Conservation (phyloP, 2,888 invertebrate species). For the Temnothorax unifasciatus region DNA sequence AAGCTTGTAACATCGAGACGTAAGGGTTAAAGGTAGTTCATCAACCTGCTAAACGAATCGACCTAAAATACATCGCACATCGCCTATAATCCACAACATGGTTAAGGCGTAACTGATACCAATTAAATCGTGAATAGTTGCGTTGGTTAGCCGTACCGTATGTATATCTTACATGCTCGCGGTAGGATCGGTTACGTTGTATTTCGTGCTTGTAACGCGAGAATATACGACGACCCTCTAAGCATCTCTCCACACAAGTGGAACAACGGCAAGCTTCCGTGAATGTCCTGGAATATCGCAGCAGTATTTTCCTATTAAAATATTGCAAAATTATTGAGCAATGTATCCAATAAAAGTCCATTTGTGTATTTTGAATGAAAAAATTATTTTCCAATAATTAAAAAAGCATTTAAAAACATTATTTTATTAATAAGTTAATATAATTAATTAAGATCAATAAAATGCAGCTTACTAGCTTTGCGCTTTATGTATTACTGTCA, state of each 20-base stretch:
- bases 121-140: constrained; percentile 74
- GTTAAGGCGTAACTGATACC: constrained; percentile 78
- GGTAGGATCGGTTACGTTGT: constrained; percentile 60
- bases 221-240: constrained; percentile 65
- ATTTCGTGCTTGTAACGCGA: constrained; percentile 70
- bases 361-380: background rate
- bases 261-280: constrained; percentile 51
- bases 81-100: constrained; percentile 65
- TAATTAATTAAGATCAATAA: background rate
- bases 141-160: constrained; percentile 41
- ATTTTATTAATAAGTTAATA: background rate
- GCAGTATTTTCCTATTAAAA: constrained; percentile 22
- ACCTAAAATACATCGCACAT: constrained; percentile 42
- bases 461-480: background rate
- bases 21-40: constrained; percentile 25
- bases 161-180: constrained; percentile 68
- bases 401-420: background rate
- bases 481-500: background rate
- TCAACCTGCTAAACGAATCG: constrained; percentile 34
- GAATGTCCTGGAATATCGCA: background rate
- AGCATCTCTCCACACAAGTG: constrained; percentile 66
- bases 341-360: background rate
- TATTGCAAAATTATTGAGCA: background rate
- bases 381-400: constrained; percentile 1
- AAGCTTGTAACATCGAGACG: background rate